phyloP scores from a whole-genome alignment of 2,797 vertebrate genomes.

The Sarcoramphus papa region DNA sequence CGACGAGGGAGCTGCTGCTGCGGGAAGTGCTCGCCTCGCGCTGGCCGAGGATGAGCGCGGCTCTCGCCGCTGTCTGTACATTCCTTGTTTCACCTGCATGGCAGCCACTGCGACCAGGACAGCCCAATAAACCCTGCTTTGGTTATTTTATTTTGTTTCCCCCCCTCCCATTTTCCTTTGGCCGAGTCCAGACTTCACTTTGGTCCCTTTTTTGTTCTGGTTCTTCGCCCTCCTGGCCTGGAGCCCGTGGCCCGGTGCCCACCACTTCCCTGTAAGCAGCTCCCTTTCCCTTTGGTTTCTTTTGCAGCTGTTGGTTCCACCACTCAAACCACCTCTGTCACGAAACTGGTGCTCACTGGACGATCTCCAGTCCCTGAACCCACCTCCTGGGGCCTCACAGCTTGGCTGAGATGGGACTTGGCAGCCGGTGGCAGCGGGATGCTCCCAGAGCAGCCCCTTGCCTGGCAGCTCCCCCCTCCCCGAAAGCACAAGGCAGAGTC shows the following conservation, averaged over 20 bases:
- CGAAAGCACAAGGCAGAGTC: neutral
- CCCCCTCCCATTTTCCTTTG: neutral
- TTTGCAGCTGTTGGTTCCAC: conserved; percentile 30
- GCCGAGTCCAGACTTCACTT: conserved; percentile 31
- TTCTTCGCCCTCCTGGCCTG: neutral
- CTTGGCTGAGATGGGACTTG: conserved; percentile 9
- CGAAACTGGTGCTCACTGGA: conserved; percentile 68
- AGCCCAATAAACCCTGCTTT: conserved; percentile 56
- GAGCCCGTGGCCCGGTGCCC: neutral
- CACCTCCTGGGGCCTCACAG: neutral
- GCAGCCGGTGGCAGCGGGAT: neutral
- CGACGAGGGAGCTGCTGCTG: neutral
- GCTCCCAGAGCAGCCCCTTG: neutral
- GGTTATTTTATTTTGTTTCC: conserved; percentile 45
- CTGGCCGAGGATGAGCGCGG: neutral
- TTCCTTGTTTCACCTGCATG: conserved; percentile 27
- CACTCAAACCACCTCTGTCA: conserved; percentile 40
- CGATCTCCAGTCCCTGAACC: conserved; percentile 44
- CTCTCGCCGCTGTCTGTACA: neutral
- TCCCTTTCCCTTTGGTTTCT: neutral
- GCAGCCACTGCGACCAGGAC: neutral
- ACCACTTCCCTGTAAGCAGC: neutral
- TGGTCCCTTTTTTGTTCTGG: conserved; percentile 26
- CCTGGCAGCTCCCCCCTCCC: neutral
- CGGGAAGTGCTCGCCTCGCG: fast-evolving